A percentile compares a stretch with the other conserved stretches of the same genome.
phyloP scores from a whole-genome alignment of 2,797 vertebrate genomes.

The Gymnoscopelus braueri region DNA sequence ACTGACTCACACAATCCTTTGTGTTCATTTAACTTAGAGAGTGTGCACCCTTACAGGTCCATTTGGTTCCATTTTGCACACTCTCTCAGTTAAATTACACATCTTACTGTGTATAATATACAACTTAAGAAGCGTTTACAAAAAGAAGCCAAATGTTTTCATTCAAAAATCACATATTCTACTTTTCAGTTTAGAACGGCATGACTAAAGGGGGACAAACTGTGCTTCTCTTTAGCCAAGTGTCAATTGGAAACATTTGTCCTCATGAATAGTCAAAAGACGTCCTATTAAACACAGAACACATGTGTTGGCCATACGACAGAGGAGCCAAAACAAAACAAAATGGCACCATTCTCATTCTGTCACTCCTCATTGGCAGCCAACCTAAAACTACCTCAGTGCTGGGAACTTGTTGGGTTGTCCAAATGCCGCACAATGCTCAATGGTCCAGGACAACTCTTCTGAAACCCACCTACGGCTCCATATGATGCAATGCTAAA shows the following conservation, averaged over 20 bases:
- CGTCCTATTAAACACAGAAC: constrained; percentile 34
- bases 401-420: constrained; percentile 12
- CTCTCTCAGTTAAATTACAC: too few relatives aligned
- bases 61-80: too few relatives aligned
- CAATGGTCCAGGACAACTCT: constrained; percentile 12
- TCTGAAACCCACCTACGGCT: constrained; percentile 18
- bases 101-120: too few relatives aligned
- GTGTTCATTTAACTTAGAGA: neutral
- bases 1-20: constrained; percentile 12
- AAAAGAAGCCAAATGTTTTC: constrained; percentile 25
- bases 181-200: constrained; percentile 44
- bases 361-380: constrained; percentile 43
- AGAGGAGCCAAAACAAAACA: constrained; percentile 28
- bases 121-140: constrained; percentile 11
- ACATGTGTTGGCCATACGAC: constrained; percentile 68
- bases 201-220: constrained; percentile 39
- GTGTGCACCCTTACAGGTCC: too few relatives aligned
- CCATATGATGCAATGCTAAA: constrained; percentile 35
- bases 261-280: constrained; percentile 38
- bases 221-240: constrained; percentile 58
- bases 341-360: constrained; percentile 23
- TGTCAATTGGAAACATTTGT: constrained; percentile 63
- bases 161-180: constrained; percentile 43
- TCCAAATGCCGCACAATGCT: constrained; percentile 36
- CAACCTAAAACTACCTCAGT: constrained; percentile 17